Base-by-base conservation (phyloP, 1,140 invertebrate genomes). In the Halesus radiatus region DNA sequence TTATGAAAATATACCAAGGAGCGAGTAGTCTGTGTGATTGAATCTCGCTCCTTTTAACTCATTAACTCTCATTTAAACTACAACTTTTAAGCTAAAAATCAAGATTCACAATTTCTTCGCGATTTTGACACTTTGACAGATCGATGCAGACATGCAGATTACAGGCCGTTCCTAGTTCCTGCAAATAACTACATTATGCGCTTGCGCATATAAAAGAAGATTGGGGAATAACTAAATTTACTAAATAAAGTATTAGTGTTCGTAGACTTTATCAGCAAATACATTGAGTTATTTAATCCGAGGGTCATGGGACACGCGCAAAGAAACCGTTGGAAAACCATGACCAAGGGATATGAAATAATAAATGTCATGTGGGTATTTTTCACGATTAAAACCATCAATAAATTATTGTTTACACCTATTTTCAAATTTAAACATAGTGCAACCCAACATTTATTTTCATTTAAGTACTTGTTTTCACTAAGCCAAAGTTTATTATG, bases 81-180 rank as follows among this genome's bases (percentile, higher is more conserved):
- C 29, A 74, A 74, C 22, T 29, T 26, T 16, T 64, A 64, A 22
- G 26, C 26, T 3, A 20, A 60, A 60, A 37, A 22, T 32, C 22
- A 22, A 22, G 26, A 29, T 20, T 7, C 54, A 32, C 26, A 66
- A 66, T 6, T 18, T 56, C 68, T 20, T 22, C 13, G 5, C 50
- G 29, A 74, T 15, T 54, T 29, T 56, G 70, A 74, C 70, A 74
- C 50, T 53, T 74, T 74, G 70, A 74, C 70, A 74, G 70, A 74
- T 74, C 70, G 70, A 74, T 74, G 29, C 68, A 37, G 20, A 56
- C 50, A 22, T 50, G 32, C 68, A 50, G 70, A 29, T 16, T 74
- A 45, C 37, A 70, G 15, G 0, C 29, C 32, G 2, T 52, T 50
- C 7, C n/a, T 50, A 45, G 32, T 20, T 37, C 29, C 23, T 32